Evolutionary conservation across 2,888 invertebrate genomes (phyloP), one percentile per base, ranked within the genome.

Genomic region (Lobophora halterata): DNA sequence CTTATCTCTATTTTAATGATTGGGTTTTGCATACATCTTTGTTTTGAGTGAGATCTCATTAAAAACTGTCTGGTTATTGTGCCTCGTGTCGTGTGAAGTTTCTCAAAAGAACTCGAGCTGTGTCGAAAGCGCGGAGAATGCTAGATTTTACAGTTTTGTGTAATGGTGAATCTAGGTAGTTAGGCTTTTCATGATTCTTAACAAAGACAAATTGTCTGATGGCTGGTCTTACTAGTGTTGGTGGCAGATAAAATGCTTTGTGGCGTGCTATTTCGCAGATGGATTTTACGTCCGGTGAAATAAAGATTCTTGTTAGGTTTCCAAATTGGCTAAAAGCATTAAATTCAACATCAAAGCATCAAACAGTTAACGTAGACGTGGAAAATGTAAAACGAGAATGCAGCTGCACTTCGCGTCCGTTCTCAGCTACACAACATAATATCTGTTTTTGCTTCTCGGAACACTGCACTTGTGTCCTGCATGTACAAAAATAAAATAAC

Each of bases 401-500:
- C 66, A 68, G 63, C 64, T 70, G 67, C 66, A 65, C 62, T 69
- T 71, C 53, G 63, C 65, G 50, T 37, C 58, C 52, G 49, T 34
- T 45, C 46, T 48, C 41, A 55, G 36, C 41, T 17, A 41, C 46
- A 48, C 49, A 55, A 43, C 59, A 54, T 41, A 50, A 58, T 64
- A 58, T 68, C 71, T 73, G 75, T 72, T 75, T 72, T 66, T 64
- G 67, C 63, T 77, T 79, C 76, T 73, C 65, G 69, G 77, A 76
- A 78, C 71, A 64, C 61, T 77, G 79, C 80, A 78, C 79, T 78
- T 75, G 75, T 68, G 72, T 71, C 64, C 61, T 65, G 62, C 62
- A 63, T 62, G 64, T 67, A 79, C 67, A 69, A 69, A 79, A 79
- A 79, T 76, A 79, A 81, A 79, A 81, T 77, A 70, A 77, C 65